phyloP scores from a whole-genome alignment of 1,140 invertebrate species.

The Proales similis region DNA sequence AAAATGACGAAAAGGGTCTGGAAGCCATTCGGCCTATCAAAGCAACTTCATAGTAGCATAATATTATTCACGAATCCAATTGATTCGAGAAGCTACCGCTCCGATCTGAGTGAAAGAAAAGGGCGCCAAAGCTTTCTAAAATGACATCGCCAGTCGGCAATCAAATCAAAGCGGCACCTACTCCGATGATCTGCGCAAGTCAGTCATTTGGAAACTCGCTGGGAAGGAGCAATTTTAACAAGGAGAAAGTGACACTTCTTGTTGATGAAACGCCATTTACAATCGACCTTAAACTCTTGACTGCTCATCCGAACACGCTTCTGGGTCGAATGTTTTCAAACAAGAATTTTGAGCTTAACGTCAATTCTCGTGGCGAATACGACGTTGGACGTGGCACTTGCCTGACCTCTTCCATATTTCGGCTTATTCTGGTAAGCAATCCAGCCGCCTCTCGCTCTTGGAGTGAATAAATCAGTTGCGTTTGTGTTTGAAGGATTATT shows the following conservation, averaged over 20 bases:
- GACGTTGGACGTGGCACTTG: constrained; percentile 94
- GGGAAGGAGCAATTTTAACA: too few relatives aligned
- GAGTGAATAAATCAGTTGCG: background rate
- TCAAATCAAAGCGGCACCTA: too few relatives aligned
- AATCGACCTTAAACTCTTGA: constrained; percentile 80
- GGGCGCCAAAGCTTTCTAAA: too few relatives aligned
- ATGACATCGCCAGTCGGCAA: too few relatives aligned
- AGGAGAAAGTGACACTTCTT: constrained; percentile 65
- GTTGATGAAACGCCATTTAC: constrained; percentile 87
- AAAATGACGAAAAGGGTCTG: too few relatives aligned
- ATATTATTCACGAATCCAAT: too few relatives aligned
- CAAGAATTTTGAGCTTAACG: constrained; percentile 70
- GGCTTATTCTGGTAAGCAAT: constrained; percentile 66
- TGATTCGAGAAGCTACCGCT: too few relatives aligned
- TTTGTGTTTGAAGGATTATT: constrained; percentile 65
- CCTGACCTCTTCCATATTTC: constrained; percentile 74
- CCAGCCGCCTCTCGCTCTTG: background rate
- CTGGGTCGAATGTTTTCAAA: constrained; percentile 92
- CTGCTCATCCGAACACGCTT: constrained; percentile 84
- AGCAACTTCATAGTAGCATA: too few relatives aligned
- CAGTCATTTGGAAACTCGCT: too few relatives aligned
- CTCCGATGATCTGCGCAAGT: too few relatives aligned
- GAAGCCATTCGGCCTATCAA: too few relatives aligned
- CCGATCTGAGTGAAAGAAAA: too few relatives aligned
- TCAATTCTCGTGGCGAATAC: constrained; percentile 91